phyloP scores from a whole-genome alignment of 2,888 invertebrate genomes.

The Epinotia brunnichana region DNA sequence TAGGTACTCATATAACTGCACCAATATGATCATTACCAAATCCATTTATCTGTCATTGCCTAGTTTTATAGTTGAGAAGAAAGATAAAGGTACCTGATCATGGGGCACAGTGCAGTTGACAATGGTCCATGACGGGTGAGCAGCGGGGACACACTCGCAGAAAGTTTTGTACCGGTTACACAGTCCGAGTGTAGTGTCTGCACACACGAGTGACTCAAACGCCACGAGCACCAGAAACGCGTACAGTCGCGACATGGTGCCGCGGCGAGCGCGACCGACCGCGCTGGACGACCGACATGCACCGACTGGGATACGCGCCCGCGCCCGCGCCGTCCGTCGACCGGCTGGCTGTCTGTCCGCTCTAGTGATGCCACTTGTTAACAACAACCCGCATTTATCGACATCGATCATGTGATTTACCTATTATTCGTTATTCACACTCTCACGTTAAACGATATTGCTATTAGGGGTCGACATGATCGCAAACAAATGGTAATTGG shows the following conservation, averaged over 20 bases:
- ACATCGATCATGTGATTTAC: conserved; percentile 68
- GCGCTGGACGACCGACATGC: conserved; percentile 67
- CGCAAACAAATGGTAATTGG: conserved; percentile 8
- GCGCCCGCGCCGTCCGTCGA: too few relatives aligned
- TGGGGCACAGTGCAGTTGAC: conserved; percentile 86
- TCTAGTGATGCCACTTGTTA: conserved; percentile 64
- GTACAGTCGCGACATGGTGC: conserved; percentile 68
- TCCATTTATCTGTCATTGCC: background rate
- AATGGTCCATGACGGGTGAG: conserved; percentile 84
- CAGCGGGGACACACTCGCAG: conserved; percentile 84
- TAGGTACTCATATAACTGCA: too few relatives aligned
- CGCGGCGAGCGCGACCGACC: conserved; percentile 71
- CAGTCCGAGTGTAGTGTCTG: conserved; percentile 64
- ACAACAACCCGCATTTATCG: conserved; percentile 62
- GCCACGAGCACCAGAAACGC: conserved; percentile 82
- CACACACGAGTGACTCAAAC: conserved; percentile 63
- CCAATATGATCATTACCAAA: background rate
- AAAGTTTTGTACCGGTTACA: conserved; percentile 79
- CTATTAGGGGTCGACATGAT: conserved; percentile 1
- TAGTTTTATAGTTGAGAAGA: conserved; percentile 43
- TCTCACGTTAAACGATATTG: conserved; percentile 50
- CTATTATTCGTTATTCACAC: conserved; percentile 50
- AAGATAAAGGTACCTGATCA: conserved; percentile 81
- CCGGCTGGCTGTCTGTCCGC: conserved; percentile 53
- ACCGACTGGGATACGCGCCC: conserved; percentile 61